Conservation (phyloP, 2,113 vertebrate species). For the Phylloscopus trochilus region DNA sequence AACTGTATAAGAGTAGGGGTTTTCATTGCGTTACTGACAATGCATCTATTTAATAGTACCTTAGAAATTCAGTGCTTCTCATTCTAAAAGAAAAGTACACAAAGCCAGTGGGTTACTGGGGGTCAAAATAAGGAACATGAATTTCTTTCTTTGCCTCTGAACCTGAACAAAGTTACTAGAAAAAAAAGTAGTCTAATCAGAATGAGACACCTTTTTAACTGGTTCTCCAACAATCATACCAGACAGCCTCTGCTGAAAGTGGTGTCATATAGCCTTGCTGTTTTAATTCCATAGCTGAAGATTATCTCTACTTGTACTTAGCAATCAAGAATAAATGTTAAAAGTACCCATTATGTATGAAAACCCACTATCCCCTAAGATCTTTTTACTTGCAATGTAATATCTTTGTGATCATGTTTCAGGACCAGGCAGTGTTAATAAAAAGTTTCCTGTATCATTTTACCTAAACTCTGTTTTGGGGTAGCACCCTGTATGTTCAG, state of each 20-base stretch:
- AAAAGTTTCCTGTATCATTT: not conserved
- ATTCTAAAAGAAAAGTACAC: not conserved
- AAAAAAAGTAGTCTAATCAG: not conserved
- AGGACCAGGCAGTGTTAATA: not conserved
- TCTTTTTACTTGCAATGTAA: not conserved
- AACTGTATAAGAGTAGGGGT: constrained; percentile 31
- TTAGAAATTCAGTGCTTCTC: constrained; percentile 7
- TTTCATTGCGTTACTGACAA: not conserved
- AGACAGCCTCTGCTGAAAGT: not conserved
- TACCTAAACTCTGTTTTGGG: not conserved
- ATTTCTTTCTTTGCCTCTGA: constrained; percentile 25
- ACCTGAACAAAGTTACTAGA: constrained; percentile 15
- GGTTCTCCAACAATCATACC: not conserved
- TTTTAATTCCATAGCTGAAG: not conserved
- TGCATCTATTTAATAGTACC: constrained; percentile 4
- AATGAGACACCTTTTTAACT: not conserved
- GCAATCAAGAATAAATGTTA: not conserved
- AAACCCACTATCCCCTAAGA: not conserved
- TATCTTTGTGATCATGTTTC: not conserved
- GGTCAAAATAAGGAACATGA: not conserved
- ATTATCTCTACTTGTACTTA: not conserved
- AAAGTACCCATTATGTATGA: not conserved
- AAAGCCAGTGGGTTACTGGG: not conserved
- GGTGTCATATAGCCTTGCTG: not conserved
- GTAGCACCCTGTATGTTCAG: not conserved